Evolutionary conservation across 1,140 invertebrate genomes (phyloP), one percentile per base, ranked within the genome.

Genomic region (Magallana angulata): DNA sequence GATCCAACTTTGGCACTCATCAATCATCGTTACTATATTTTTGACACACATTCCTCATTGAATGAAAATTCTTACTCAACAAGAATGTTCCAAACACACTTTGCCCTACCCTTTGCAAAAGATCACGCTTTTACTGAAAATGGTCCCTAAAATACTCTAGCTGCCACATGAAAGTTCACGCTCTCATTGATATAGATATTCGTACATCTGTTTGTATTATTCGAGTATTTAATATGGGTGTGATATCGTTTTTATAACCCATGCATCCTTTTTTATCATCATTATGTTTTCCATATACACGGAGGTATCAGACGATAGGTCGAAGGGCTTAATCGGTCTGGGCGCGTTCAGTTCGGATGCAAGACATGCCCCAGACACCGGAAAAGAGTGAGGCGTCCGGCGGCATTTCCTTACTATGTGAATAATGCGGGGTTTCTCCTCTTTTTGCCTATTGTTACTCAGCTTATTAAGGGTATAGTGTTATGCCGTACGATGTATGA

Each of bases 291-390:
- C n/a, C 36, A 62, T 16, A 62, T 62, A n/a, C 24, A 76, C 24
- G 68, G 12, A 76, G 6, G 18, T 76, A 76, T 76, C 68, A 76
- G 68, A 30, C 30, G 68, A 30, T 18, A 76, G 18, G 24, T 76
- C 68, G 24, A 76, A 76, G 68, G 36, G 68, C 24, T 76, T 30
- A 24, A 76, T 30, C 36, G 68, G 68, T 76, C 68, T 76, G 68
- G 68, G 68, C 68, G 68, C 68, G 68, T 76, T 76, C 68, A 12
- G 24, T 76, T 76, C 36, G 68, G 68, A 76, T 6, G 68, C 68
- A 30, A 76, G 68, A 76, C 68, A 76, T 30, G 68, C 68, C 36
- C 68, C 68, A 76, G 68, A 76, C 68, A 76, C 68, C 68, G 68
- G 68, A 76, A 76, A 4, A 76, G 68, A 76, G 68, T 30, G 9